phyloP scores from a whole-genome alignment of 2,888 invertebrate genomes.

The Odontocerum albicorne region DNA sequence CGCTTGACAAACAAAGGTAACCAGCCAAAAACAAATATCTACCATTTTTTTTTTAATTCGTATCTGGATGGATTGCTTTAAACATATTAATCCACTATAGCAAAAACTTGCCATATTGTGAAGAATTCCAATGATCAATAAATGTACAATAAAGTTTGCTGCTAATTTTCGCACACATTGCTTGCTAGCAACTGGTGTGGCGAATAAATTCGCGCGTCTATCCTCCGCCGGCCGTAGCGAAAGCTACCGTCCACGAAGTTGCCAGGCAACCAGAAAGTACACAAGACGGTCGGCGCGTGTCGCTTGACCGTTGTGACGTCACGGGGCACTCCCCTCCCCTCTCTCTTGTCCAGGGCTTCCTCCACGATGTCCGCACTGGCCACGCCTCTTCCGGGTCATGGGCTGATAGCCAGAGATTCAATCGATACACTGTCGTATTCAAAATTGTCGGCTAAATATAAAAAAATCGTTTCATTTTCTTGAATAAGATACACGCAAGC shows the following conservation, averaged over 20 bases:
- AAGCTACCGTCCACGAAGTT: constrained; percentile 28
- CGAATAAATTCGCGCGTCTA: constrained; percentile 6
- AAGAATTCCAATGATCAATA: no score
- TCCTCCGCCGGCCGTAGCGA: constrained; percentile 18
- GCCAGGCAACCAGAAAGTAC: constrained; percentile 34
- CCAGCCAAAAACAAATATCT: no score
- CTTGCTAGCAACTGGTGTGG: constrained; percentile 1
- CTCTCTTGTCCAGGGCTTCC: constrained; percentile 5
- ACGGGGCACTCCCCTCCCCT: constrained; percentile 16
- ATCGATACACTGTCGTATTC: no score
- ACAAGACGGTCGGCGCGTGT: constrained; percentile 18
- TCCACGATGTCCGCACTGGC: neutral
- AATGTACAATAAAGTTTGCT: neutral
- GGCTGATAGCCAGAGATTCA: no score
- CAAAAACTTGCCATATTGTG: no score
- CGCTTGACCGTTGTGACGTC: constrained; percentile 35
- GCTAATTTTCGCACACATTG: neutral
- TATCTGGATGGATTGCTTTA: no score
- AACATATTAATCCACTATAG: no score
- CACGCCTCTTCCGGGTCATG: constrained; percentile 23
- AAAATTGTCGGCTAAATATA: constrained; percentile 11
- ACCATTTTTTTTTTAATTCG: no score
- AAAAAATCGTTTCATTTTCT: no score
- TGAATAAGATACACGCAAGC: no score
- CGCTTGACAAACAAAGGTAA: no score